A percentile compares a stretch with the other conserved stretches of the same genome.
phyloP scores from a whole-genome alignment of 2,888 invertebrate genomes.

The Diachrysia chrysitis region DNA sequence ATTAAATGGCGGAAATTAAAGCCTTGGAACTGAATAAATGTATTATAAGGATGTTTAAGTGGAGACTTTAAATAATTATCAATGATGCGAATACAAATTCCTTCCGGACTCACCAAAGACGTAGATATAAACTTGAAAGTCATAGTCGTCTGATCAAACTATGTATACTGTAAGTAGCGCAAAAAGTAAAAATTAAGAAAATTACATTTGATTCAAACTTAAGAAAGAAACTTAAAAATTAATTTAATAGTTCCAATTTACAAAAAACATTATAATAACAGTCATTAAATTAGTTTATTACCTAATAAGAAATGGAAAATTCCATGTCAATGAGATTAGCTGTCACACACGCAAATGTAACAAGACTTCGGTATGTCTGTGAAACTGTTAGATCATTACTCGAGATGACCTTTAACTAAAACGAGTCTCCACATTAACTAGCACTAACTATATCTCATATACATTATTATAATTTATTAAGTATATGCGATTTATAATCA shows the following conservation, averaged over 20 bases:
- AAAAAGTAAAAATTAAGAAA: background rate
- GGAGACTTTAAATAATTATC: constrained; percentile 26
- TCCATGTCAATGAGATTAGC: constrained; percentile 17
- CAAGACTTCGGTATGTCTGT: constrained; percentile 13
- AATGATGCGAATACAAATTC: constrained; percentile 16
- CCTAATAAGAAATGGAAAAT: constrained; percentile 29
- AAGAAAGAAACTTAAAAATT: too few species aligned
- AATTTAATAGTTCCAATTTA: background rate
- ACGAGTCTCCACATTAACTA: constrained; percentile 41
- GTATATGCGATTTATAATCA: constrained; percentile 40
- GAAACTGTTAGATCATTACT: constrained; percentile 12
- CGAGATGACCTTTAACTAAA: constrained; percentile 49
- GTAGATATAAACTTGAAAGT: too few species aligned
- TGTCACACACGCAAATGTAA: constrained; percentile 24
- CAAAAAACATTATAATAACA: background rate
- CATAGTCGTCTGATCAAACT: too few species aligned
- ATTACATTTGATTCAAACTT: background rate
- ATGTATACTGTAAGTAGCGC: too few species aligned
- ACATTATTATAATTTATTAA: constrained; percentile 45
- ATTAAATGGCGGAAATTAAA: constrained; percentile 25
- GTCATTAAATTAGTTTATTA: background rate
- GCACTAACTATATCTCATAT: constrained; percentile 24
- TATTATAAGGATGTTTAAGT: constrained; percentile 14
- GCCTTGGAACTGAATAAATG: constrained; percentile 19
- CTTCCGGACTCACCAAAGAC: constrained; percentile 25